Conservation (phyloP, 2,888 invertebrate genomes). For the Nudaria mundana region DNA sequence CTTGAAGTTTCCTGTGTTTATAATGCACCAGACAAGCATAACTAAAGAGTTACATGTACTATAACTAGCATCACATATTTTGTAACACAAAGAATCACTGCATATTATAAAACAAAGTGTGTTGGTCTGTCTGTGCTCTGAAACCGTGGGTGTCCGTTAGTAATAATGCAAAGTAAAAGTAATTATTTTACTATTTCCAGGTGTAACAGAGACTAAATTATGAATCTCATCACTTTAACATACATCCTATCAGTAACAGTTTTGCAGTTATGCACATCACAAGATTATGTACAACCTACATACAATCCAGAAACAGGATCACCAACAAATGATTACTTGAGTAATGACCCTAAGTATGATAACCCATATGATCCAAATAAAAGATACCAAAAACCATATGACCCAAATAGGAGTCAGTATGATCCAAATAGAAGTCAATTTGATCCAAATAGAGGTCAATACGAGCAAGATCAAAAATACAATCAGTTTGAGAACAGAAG, state of each 20-base stretch:
- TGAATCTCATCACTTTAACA: slow-evolving; percentile 61
- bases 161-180: too few species aligned
- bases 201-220: slow-evolving; percentile 68
- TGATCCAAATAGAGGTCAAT: slow-evolving; percentile 20
- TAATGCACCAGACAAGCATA: too few species aligned
- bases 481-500: slow-evolving; percentile 47
- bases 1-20: too few species aligned
- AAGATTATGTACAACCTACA: slow-evolving; percentile 62
- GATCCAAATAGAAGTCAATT: slow-evolving; percentile 14
- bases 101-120: too few species aligned
- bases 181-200: slow-evolving; percentile 55
- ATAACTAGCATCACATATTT: too few species aligned
- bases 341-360: slow-evolving; percentile 55
- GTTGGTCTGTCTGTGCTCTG: too few species aligned
- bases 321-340: slow-evolving; percentile 59
- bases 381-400: slow-evolving; percentile 45
- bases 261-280: slow-evolving; percentile 49
- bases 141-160: too few species aligned
- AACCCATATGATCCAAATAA: slow-evolving; percentile 64
- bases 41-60: too few species aligned
- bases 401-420: slow-evolving; percentile 37
- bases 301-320: slow-evolving; percentile 56
- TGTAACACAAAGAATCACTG: too few species aligned
- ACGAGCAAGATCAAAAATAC: slow-evolving; percentile 25
- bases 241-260: slow-evolving; percentile 42